Base-by-base conservation (phyloP, 2,888 invertebrate genomes). In the Oscheius sp. region DNA sequence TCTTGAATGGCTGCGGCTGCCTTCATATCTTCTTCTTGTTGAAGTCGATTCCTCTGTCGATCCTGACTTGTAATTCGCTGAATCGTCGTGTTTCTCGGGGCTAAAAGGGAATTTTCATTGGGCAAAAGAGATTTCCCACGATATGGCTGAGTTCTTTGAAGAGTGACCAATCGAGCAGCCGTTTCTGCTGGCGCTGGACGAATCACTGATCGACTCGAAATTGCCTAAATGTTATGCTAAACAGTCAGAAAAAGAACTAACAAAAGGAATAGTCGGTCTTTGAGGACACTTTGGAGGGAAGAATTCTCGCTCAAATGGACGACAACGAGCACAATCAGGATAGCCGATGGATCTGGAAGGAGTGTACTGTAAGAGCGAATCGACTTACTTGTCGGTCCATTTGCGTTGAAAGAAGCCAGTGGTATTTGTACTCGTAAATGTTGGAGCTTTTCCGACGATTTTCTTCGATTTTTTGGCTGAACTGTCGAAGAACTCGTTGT, bases 11-110 rank as follows among this genome's bases (percentile, higher is more conserved):
- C 15, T n/a, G 61, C 61, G 6, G 61, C 61, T 10, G 61, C 61
- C 45, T 61, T 61, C 61, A 45, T 61, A 45, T 61, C 61, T 29
- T 61, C 61, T 25, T 61, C 61, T 3, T 45, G 42, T n/a, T 61
- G 61, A 25, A 42, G 45, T 8, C 61, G 42, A 20, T 61, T 61
- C 10, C 61, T 39, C 45, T 42, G 45, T 15, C 61, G 17, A 4
- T 61, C 61, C 45, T 61, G 61, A 1, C 34, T 34, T 20, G 17
- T 34, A 20, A 55, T 55, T 33, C 55, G 33, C 1, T 55, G 55
- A 3, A 55, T n/a, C n/a, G n/a, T n/a, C n/a, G n/a, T n/a, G n/a
- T n/a, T n/a, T n/a, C n/a, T n/a, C n/a, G n/a, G n/a, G n/a, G n/a
- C n/a, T n/a, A n/a, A n/a, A n/a, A n/a, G n/a, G n/a, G n/a, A n/a